Conservation (phyloP, 2,888 invertebrate genomes). For the Polydrusus cervinus region DNA sequence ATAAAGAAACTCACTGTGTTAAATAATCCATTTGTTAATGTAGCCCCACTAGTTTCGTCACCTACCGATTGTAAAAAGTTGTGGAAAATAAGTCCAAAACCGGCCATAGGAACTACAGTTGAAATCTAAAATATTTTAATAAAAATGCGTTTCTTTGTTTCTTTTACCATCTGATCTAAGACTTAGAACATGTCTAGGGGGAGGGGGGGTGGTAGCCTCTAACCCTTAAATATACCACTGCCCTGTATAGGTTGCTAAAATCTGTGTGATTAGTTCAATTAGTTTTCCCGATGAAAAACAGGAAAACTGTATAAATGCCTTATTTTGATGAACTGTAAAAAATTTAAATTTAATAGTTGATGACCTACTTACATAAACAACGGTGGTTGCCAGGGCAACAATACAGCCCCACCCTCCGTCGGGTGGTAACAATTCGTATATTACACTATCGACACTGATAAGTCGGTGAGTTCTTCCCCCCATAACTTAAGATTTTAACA, state of each 20-base stretch:
- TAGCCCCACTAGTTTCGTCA: conserved; percentile 80
- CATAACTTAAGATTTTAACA: neutral
- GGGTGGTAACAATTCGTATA: conserved; percentile 58
- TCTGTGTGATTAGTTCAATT: too few relatives aligned
- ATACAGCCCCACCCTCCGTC: conserved; percentile 67
- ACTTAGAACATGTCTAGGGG: too few relatives aligned
- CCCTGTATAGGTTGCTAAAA: too few relatives aligned
- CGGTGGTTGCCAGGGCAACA: conserved; percentile 81
- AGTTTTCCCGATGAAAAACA: too few relatives aligned
- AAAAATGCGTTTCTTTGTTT: too few relatives aligned
- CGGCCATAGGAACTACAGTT: conserved; percentile 79
- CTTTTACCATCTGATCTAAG: too few relatives aligned
- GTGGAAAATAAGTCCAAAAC: conserved; percentile 82
- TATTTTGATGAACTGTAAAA: too few relatives aligned
- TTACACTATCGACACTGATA: neutral
- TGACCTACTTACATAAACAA: conserved; percentile 80
- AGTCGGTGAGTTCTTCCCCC: conserved; percentile 1
- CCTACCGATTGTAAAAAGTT: conserved; percentile 80
- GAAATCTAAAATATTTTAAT: conserved; percentile 75
- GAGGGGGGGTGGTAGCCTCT: too few relatives aligned
- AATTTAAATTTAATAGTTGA: too few relatives aligned
- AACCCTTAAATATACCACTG: too few relatives aligned
- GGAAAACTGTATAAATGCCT: neutral
- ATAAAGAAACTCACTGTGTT: conserved; percentile 78
- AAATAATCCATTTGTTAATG: conserved; percentile 81